Evolutionary conservation across 2,888 invertebrate genomes (phyloP), one percentile per base, ranked within the genome.

Genomic region (Cheilosia variabilis): DNA sequence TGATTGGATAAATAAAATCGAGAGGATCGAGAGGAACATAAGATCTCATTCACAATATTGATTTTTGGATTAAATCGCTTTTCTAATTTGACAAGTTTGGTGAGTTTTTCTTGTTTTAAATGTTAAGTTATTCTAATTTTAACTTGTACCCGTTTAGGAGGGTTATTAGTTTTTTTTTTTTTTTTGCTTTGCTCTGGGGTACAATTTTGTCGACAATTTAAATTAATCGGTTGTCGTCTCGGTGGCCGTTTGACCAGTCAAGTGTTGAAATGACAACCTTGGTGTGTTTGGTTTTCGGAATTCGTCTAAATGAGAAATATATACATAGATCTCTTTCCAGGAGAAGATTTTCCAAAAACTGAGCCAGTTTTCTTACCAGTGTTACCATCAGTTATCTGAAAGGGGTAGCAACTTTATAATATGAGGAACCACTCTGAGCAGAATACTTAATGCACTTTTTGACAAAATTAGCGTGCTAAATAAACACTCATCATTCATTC

Each of bases 71-170:
- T 68, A 72, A 55, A 55, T 60, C 24, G 19, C 22, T 62, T 76
- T 71, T 57, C 34, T 53, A 47, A 76, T 81, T 86, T 81, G 86
- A 86, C 76, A 81, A 86, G 81, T 86, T 86, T 80, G 86, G 86
- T 86, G 45, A 86, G 81, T 81, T 65, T 22, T 27, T 27, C 19
- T 19, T 45, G 22, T 9, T 34, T 53, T 24, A 52, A 52, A 52
- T 37, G 58, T 19, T 19, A 19, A 13, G 9, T 37, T 58, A 34
- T 37, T 55, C n/a, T 47, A 7, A 17, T 47, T 47, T 47, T 27
- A 24, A 15, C 15, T 43, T n/a, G 41, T 15, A 34, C 57, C 17
- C 31, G 17, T 58, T 58, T 17, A 0, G 6, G 13, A 3, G 10
- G 2, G 10, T 10, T 37, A 37, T 13, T 13, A 3, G 9, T 31